Base-by-base conservation (phyloP, 2,888 invertebrate genomes). In the Pheosia gnoma region DNA sequence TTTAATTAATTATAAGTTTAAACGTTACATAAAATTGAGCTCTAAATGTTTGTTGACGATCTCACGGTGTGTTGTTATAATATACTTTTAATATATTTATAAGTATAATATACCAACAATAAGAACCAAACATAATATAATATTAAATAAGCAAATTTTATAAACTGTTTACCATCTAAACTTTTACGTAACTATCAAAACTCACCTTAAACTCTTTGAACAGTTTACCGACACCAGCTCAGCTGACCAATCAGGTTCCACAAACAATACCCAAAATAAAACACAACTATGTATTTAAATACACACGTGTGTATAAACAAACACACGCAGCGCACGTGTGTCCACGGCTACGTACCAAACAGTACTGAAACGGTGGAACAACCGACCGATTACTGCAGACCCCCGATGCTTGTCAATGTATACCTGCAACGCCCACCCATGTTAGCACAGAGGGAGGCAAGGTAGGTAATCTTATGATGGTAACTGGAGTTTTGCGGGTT, bases 131-230 rank as follows among this genome's bases (percentile, higher is more conserved):
- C 6, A 51, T n/a, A 13, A 7, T 10, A 47, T 3, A 11, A 51
- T 51, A 8, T 10, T 7, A 37, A 54, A 10, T 45, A 54, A 54
- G 9, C 4, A 9, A 54, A 36, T n/a, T 25, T 36, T 10, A 54
- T 59, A 58, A 51, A 45, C 0, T 9, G 5, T 38, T 0, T 11
- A 7, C 6, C 37, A 7, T 37, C 7, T 57, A 75, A 72, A 76
- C 70, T 65, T 75, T 75, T 60, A 72, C 36, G 38, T 63, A 72
- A 76, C 62, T 75, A 67, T 3, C 10, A 62, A 25, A 75, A 75
- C 75, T 75, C 60, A 75, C 75, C 75, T 9, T 36, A 58, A 74
- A 74, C 59, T 74, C 74, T 58, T 36, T 8, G 5, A 56, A 65
- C 72, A 76, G 65, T 74, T 68, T 66, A 59, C 55, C 65, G 38